Base-by-base conservation (phyloP, 2,888 invertebrate genomes). In the Chrysodeixis includens region DNA sequence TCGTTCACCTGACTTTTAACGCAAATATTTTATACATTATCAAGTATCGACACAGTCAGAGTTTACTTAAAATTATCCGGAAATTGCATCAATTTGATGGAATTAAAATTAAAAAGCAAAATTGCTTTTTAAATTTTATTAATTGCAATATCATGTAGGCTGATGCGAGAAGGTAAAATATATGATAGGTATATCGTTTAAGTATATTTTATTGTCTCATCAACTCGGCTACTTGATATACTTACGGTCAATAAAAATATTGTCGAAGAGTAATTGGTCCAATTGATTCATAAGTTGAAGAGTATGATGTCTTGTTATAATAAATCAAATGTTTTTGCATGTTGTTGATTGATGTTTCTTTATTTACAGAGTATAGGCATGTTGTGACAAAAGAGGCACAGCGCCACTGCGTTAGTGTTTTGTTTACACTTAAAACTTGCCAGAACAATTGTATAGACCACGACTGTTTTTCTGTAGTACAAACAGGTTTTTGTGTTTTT, bases 221-320 rank as follows among this genome's bases (percentile, higher is more conserved):
- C 57, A 58, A 40, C 32, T 20, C 46, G 10, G 12, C 51, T 70
- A 62, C 44, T 74, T 69, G 55, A 62, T 74, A 69, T 20, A 49
- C 18, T 49, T 49, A 30, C 30, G 22, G 10, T 71, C 52, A 75
- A 75, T 58, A 56, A 61, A 58, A 22, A 75, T 70, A 35, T 58
- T 62, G 46, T 71, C 58, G 58, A 73, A 56, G 61, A 70, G 32
- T 64, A 40, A 62, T 65, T 71, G 71, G 56, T 56, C 6, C 76
- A 73, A 75, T 73, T 73, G 76, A 59, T 58, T 44, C 52, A 7
- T 55, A 49, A 32, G 51, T 46, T 64, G 32, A 56, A 57, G 62
- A 51, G 22, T 10, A 59, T 56, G 56, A 63, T 22, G 75, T 55
- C 62, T 67, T 52, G 44, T 69, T 55, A 63, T 32, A 63, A 75